Base-by-base conservation (phyloP, 2,888 invertebrate species). In the Campoplex nolae region DNA sequence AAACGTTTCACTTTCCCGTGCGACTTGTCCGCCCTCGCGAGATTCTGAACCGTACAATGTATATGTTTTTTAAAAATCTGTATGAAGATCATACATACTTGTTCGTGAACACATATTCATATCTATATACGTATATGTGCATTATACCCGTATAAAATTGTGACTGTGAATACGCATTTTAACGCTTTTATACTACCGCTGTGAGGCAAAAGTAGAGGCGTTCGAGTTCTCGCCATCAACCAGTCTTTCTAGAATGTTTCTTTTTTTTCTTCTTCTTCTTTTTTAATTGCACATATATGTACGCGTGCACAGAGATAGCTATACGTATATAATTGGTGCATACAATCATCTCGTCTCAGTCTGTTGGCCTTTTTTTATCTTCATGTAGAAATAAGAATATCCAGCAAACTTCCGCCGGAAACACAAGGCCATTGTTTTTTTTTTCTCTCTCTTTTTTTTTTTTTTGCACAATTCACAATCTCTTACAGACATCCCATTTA, bases 401-500 rank as follows among this genome's bases (percentile, higher is more conserved):
- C 65, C 35, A 83, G 84, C 62, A 38, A 73, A 82, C 89, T 93
- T 93, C 93, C 93, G 93, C 87, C 92, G 93, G 93, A 93, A 91
- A 88, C 89, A 89, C 93, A 93, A 93, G 93, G 93, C 93, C 93
- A 93, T 94, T 93, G 93, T 93, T 92, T 92, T 92, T 92, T 86
- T 80, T 80, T 16, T 38, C 38, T 38, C 38, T 38, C 38, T 3
- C 38, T 16, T 7, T 13, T 58, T 28, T 58, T 23, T 32, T 62
- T 32, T 16, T 62, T 32, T 32, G 32, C 62, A 62, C 62, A 32
- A 32, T 32, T 62, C 62, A 32, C 62, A 75, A 77, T 87, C 79
- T 83, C 88, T 65, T 73, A 68, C 74, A 18, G 42, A 51, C 23
- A 13, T 38, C 18, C 32, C 45, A 75, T 77, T 58, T 54, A 67